Evolutionary conservation across 2,888 invertebrate species (phyloP).

Genomic region (Oscheius sp.): DNA sequence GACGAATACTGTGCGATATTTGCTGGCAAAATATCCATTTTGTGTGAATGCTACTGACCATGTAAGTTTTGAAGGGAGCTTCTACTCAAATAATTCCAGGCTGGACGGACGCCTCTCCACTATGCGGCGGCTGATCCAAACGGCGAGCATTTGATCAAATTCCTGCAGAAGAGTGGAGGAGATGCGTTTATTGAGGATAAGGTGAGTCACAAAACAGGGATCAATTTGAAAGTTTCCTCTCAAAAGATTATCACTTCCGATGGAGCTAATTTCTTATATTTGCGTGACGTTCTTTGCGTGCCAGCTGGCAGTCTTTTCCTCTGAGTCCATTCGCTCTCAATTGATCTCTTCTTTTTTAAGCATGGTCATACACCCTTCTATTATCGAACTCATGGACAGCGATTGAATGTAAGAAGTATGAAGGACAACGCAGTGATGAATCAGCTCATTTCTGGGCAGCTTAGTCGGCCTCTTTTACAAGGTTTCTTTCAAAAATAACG

Average conservation of each 20-base stretch:
- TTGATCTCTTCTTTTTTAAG: conserved; percentile 75
- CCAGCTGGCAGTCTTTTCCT: no score
- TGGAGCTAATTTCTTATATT: no score
- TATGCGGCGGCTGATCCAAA: conserved; percentile 71
- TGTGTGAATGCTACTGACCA: conserved; percentile 71
- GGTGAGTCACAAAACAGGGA: conserved; percentile 33
- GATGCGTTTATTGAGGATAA: conserved; percentile 71
- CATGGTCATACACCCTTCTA: conserved; percentile 83
- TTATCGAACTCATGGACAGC: conserved; percentile 79
- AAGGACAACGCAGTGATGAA: conserved; percentile 65
- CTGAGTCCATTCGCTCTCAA: no score
- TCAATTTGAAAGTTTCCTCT: not conserved
- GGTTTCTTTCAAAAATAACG: conserved; percentile 37
- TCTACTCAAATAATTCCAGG: conserved; percentile 39
- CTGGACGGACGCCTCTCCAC: conserved; percentile 69
- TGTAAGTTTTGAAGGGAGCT: conserved; percentile 53
- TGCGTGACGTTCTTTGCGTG: no score
- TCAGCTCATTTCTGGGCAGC: conserved; percentile 68
- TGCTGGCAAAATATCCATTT: conserved; percentile 73
- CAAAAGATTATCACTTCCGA: not conserved
- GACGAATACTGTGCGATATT: conserved; percentile 81
- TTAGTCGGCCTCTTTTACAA: conserved; percentile 67
- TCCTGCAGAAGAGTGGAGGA: conserved; percentile 70
- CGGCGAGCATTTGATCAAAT: conserved; percentile 70
- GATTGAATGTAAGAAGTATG: conserved; percentile 77